Conservation (phyloP, 2,113 vertebrate genomes). For the Elephantulus edwardii region DNA sequence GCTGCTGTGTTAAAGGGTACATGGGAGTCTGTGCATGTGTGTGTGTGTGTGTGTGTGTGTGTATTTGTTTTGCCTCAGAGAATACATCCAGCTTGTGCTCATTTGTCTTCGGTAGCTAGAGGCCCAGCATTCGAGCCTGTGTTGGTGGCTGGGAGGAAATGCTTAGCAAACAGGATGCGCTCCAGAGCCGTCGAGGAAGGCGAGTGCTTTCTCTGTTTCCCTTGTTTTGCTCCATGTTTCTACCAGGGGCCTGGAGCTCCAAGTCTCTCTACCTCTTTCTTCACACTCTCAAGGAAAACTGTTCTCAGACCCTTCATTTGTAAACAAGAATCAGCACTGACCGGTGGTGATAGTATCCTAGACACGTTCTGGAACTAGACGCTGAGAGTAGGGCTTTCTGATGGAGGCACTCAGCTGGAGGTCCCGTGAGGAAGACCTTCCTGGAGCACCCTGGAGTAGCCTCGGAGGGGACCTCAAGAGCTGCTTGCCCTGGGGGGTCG, state of each 20-base stretch:
- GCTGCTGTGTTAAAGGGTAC: too few species aligned
- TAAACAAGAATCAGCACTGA: too few species aligned
- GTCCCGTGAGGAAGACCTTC: background rate
- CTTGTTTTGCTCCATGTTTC: background rate
- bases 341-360: background rate
- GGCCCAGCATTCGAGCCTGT: background rate
- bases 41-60: background rate
- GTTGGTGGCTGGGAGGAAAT: background rate
- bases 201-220: background rate
- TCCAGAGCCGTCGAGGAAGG: background rate
- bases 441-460: background rate
- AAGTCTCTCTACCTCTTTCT: background rate
- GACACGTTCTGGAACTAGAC: background rate
- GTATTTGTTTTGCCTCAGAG: background rate
- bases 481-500: constrained; percentile 5
- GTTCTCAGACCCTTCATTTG: background rate
- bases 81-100: background rate
- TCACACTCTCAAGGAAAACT: background rate
- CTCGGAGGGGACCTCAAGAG: background rate
- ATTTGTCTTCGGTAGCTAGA: constrained; percentile 28
- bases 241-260: background rate
- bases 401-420: background rate
- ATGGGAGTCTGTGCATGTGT: too few species aligned
- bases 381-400: background rate
- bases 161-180: background rate